Conservation (phyloP, 1,140 invertebrate genomes). For the Drosophila takahashii region DNA sequence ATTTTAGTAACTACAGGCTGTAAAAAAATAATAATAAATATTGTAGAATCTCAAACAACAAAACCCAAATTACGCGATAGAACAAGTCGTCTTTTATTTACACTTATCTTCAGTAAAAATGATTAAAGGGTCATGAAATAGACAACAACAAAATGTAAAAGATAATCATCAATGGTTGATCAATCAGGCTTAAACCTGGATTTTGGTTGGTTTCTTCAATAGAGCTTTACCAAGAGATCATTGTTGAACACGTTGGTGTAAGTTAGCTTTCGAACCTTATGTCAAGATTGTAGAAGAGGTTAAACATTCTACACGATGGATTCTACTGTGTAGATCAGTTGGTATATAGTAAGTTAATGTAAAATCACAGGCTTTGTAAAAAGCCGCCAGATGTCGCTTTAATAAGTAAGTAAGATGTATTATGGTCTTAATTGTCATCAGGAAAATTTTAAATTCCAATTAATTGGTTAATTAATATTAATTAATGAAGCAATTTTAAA, state of each 20-base stretch:
- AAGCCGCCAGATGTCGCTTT: background rate
- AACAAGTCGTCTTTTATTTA: too few species aligned
- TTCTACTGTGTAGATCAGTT: background rate
- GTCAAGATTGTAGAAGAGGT: too few species aligned
- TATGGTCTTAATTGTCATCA: too few species aligned
- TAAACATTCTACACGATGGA: background rate
- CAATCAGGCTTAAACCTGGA: background rate
- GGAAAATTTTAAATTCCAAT: background rate
- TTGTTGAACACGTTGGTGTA: background rate
- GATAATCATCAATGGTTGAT: background rate
- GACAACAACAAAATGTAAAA: background rate
- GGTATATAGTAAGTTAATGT: background rate
- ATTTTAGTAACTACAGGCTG: too few species aligned
- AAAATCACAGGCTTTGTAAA: background rate
- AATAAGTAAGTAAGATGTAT: background rate
- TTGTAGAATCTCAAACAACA: too few species aligned
- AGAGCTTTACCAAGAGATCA: background rate
- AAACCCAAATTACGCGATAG: too few species aligned
- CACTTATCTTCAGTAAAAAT: too few species aligned
- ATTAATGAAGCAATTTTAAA: background rate
- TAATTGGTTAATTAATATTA: background rate
- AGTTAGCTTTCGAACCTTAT: constrained; percentile 1
- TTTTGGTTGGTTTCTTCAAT: background rate
- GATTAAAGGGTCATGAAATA: too few species aligned
- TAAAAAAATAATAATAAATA: too few species aligned